phyloP scores from a whole-genome alignment of 2,797 vertebrate genomes.

The Microchirus variegatus region DNA sequence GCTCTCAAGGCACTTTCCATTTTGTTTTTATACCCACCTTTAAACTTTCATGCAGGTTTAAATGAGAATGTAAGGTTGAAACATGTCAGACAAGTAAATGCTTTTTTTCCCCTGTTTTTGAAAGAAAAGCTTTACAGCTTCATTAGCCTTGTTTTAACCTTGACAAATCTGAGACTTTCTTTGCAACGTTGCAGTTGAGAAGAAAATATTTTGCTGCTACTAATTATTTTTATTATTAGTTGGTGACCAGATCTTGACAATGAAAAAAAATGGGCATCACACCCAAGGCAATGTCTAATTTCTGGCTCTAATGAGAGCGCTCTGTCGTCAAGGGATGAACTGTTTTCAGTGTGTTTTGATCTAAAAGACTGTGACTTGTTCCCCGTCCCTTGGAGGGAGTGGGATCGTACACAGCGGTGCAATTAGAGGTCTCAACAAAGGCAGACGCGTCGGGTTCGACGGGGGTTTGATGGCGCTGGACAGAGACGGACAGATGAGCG shows the following conservation, averaged over 20 bases:
- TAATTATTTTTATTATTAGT: neutral
- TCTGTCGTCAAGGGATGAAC: neutral
- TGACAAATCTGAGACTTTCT: too few relatives aligned
- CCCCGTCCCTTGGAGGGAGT: neutral
- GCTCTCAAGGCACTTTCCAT: too few relatives aligned
- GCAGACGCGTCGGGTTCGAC: slow-evolving; percentile 4
- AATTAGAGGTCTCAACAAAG: slow-evolving; percentile 26
- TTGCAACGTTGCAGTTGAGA: too few relatives aligned
- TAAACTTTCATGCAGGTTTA: too few relatives aligned
- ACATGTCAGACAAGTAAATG: too few relatives aligned
- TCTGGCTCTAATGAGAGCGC: neutral
- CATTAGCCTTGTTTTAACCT: too few relatives aligned
- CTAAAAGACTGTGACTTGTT: neutral
- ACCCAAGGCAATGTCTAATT: neutral
- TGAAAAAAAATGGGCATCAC: neutral
- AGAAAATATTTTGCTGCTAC: neutral
- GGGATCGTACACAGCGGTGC: neutral
- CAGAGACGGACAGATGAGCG: slow-evolving; percentile 52
- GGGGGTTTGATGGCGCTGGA: slow-evolving; percentile 8
- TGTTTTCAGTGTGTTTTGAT: slow-evolving; percentile 1
- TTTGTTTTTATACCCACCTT: too few relatives aligned
- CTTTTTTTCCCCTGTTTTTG: too few relatives aligned
- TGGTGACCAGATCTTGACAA: neutral
- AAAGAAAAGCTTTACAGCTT: too few relatives aligned
- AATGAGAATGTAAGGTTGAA: too few relatives aligned